Percentiles rank a stretch among this genome's conserved stretches.
Conservation (phyloP, 2,888 invertebrate genomes). For the Germaria angustata region DNA sequence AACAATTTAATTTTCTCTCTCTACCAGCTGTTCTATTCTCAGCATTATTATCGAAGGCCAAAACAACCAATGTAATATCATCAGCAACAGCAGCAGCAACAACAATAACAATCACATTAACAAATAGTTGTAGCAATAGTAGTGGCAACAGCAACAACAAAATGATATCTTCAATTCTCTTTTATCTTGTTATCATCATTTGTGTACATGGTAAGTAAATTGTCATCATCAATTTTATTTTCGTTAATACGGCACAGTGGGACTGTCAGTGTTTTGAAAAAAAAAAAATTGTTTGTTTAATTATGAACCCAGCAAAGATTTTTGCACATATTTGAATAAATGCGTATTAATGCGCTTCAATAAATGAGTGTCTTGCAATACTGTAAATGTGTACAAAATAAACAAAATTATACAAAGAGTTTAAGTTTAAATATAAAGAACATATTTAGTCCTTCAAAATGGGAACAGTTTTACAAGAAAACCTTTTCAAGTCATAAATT, state of each 20-base stretch:
- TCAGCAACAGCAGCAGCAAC: constrained; percentile 32
- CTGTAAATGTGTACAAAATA: no score
- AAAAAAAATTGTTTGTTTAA: neutral
- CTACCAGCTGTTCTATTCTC: constrained; percentile 37
- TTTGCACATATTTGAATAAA: no score
- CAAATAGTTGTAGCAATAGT: constrained; percentile 39
- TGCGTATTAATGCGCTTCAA: no score
- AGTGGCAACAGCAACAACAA: constrained; percentile 61
- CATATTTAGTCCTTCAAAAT: no score
- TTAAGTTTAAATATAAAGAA: no score
- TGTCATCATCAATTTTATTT: constrained; percentile 62
- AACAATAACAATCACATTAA: constrained; percentile 35
- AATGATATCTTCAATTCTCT: constrained; percentile 55
- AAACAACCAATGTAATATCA: constrained; percentile 60
- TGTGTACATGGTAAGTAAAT: constrained; percentile 75
- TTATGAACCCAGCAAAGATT: no score
- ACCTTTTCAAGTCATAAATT: no score
- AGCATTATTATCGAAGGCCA: constrained; percentile 19
- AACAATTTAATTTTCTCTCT: constrained; percentile 41
- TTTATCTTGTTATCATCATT: constrained; percentile 73
- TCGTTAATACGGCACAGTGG: constrained; percentile 17
- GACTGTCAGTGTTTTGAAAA: neutral
- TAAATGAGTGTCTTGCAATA: no score
- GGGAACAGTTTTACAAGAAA: no score
- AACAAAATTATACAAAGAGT: no score